Evolutionary conservation across 1,140 invertebrate species (phyloP), one percentile per base, ranked within the genome.

Genomic region (Drosophila jambulina): DNA sequence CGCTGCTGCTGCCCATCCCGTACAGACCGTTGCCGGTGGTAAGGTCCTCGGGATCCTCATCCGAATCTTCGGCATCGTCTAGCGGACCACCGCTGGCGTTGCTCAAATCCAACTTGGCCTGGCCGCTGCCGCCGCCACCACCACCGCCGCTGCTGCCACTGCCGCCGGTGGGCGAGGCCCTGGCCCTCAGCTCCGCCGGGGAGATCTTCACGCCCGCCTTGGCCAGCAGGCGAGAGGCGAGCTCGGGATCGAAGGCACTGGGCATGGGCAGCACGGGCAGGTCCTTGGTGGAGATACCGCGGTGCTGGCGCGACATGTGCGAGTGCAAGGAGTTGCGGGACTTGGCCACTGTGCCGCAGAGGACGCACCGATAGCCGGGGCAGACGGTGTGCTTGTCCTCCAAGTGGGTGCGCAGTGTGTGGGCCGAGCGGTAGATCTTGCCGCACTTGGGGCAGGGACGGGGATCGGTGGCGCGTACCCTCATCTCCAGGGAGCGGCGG

Each of bases 301-400:
- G 95, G 91, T 98, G 97, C 92, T 98, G 97, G 21, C 97, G 95
- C 53, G 96, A 97, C 97, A 98, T 98, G 93, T 98, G 97, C 25
- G 97, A 98, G 93, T 98, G 97, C 15, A 98, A 93, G 0, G 97
- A 97, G 93, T 98, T 98, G 36, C 97, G 94, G 0, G 97, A 98
- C 92, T 98, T 98, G 36, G 97, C 97, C 19, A 98, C 97, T 2
- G 97, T 98, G 32, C 97, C 97, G 93, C 97, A 98, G 2, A 98
- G 94, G 3, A 98, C 97, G 92, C 97, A 98, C 21, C 97, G 93
- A 84, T 98, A 98, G 32, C 97, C 97, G 2, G 97, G 97, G 91
- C 97, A 98, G 76, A 98, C 95, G 6, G 97, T 98, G 93, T 98
- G 97, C 91, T 98, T 98, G 91, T 98, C 97, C 93, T 98, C 97